Conservation (phyloP, 1,140 invertebrate genomes). For the Drosophila mojavensis region DNA sequence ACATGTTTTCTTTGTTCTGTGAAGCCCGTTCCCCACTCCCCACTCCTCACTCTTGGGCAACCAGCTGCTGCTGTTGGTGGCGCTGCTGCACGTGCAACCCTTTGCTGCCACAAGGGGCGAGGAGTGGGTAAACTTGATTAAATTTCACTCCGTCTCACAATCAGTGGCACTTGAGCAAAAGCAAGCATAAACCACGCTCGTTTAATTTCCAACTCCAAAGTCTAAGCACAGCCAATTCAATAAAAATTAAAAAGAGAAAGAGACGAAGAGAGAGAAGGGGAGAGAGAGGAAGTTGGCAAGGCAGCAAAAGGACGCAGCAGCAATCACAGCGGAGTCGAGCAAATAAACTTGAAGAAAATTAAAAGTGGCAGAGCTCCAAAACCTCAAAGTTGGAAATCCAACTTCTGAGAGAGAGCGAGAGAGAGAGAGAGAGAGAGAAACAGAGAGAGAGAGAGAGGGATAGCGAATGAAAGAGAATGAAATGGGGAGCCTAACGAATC, state of each 20-base stretch:
- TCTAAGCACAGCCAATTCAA: slow-evolving; percentile 81
- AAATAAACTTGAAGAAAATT: slow-evolving; percentile 83
- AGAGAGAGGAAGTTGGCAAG: neutral
- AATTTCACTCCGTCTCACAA: slow-evolving; percentile 69
- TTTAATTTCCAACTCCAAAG: slow-evolving; percentile 80
- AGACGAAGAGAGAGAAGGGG: neutral
- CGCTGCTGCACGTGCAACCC: slow-evolving; percentile 39
- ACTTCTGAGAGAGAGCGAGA: slow-evolving; percentile 27
- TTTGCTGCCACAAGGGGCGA: slow-evolving; percentile 18
- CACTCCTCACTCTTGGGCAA: slow-evolving; percentile 18
- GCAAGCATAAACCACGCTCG: slow-evolving; percentile 76
- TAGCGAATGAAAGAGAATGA: neutral
- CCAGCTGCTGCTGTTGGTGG: neutral
- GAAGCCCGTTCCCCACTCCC: neutral
- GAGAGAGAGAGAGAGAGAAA: neutral
- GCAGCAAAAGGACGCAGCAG: slow-evolving; percentile 52
- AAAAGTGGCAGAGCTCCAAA: slow-evolving; percentile 68
- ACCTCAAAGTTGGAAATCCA: slow-evolving; percentile 18
- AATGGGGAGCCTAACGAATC: slow-evolving; percentile 59
- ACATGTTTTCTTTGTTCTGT: slow-evolving; percentile 77
- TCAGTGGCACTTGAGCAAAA: slow-evolving; percentile 45
- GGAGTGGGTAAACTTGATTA: slow-evolving; percentile 69
- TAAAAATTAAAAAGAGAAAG: slow-evolving; percentile 71
- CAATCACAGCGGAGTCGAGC: slow-evolving; percentile 71
- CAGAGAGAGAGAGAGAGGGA: neutral